phyloP scores from a whole-genome alignment of 2,797 vertebrate species.

The Alca torda region DNA sequence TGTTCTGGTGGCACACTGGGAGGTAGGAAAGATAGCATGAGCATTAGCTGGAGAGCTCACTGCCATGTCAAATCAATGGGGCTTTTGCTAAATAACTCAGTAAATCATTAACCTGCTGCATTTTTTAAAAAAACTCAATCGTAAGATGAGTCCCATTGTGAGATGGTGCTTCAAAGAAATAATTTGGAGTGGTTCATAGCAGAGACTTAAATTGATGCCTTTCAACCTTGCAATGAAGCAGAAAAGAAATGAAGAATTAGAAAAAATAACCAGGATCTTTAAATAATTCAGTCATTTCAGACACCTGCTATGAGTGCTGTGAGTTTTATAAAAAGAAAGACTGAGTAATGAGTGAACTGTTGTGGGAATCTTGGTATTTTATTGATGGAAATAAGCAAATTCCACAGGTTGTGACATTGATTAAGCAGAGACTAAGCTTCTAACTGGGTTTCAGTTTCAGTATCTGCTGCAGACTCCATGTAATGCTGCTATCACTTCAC shows the following conservation, averaged over 20 bases:
- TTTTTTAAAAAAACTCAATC: not conserved
- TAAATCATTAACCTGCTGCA: not conserved
- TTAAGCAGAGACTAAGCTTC: not conserved
- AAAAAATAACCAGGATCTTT: not conserved
- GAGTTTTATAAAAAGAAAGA: not conserved
- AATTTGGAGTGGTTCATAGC: not conserved
- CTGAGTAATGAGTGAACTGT: not conserved
- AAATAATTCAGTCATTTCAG: not conserved
- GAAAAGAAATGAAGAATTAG: not conserved
- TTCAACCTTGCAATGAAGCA: not conserved
- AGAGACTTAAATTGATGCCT: not conserved
- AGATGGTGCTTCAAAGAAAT: slow-evolving; percentile 10
- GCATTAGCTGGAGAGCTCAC: not conserved
- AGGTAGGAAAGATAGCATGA: not conserved
- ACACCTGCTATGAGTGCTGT: not conserved
- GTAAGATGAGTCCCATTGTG: not conserved
- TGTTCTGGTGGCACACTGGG: not conserved
- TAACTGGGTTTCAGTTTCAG: not conserved
- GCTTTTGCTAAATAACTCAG: not conserved
- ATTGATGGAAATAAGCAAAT: not conserved
- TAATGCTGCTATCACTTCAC: not conserved
- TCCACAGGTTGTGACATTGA: not conserved
- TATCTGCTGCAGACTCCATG: not conserved
- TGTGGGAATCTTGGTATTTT: not conserved
- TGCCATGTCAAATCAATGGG: not conserved